phyloP scores from a whole-genome alignment of 2,113 vertebrate genomes.

The Lasiurus cinereus region DNA sequence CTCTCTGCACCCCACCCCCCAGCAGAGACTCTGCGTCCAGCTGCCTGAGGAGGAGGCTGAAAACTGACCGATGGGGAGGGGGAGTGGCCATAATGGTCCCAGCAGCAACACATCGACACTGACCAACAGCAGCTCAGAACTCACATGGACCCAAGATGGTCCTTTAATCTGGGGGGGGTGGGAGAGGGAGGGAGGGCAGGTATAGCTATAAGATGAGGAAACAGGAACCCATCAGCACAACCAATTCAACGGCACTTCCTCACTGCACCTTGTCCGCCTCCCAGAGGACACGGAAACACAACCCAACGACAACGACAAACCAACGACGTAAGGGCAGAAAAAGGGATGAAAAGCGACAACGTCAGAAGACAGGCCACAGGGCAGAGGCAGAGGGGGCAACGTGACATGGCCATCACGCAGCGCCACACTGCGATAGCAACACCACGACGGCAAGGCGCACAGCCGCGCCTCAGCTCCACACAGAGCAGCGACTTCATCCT shows the following conservation, averaged over 20 bases:
- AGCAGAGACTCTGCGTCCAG: constrained; percentile 76
- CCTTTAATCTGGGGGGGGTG: not conserved
- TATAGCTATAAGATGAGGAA: not conserved
- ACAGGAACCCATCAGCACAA: not conserved
- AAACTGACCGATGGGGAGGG: constrained; percentile 76
- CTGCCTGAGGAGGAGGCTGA: constrained; percentile 78
- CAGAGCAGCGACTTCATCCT: constrained; percentile 54
- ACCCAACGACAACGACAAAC: not conserved
- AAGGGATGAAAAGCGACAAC: not conserved
- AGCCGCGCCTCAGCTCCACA: not conserved
- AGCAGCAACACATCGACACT: constrained; percentile 27
- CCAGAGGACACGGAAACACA: not conserved
- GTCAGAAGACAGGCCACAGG: constrained; percentile 12
- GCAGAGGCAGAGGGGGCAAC: not conserved
- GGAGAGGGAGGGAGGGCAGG: not conserved
- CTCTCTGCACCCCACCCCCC: constrained; percentile 63
- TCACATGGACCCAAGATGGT: not conserved
- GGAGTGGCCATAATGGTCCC: constrained; percentile 60
- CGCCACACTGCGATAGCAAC: not conserved
- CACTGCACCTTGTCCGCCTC: not conserved
- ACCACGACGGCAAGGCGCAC: not conserved
- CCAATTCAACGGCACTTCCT: not conserved
- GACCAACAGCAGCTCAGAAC: constrained; percentile 58
- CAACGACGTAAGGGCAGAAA: not conserved
- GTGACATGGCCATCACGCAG: not conserved